These are phyloP conservation scores for Dysdera silvatica DNA, from an alignment of 1,140 invertebrate species.

Conservation along the genomic window DNA sequence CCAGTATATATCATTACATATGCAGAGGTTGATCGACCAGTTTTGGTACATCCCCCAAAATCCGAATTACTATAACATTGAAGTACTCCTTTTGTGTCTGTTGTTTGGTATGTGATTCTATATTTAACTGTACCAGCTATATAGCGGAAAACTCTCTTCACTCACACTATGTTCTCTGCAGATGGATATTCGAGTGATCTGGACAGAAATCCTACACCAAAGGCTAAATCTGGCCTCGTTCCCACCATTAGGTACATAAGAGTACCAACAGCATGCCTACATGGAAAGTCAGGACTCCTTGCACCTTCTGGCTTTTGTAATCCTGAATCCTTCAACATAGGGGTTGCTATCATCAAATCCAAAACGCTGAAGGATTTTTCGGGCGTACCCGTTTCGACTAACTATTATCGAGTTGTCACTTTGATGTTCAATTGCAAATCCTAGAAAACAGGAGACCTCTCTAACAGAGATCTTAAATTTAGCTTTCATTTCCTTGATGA, in stretches of 20 bases:
- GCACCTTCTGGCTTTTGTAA: background rate
- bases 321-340: background rate
- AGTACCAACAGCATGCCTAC: constrained; percentile 26
- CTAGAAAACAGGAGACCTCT: constrained; percentile 2
- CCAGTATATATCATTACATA: constrained; percentile 1
- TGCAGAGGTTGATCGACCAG: constrained; percentile 12
- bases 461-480: constrained; percentile 14
- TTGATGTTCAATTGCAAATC: constrained; percentile 3
- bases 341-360: constrained; percentile 22
- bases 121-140: constrained; percentile 41
- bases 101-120: background rate
- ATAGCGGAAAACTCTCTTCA: constrained; percentile 45
- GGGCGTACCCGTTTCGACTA: constrained; percentile 5
- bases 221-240: constrained; percentile 47
- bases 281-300: constrained; percentile 13
- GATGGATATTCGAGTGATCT: background rate
- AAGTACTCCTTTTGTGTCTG: background rate
- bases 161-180: constrained; percentile 39
- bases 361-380: constrained; percentile 27
- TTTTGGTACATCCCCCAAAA: constrained; percentile 38
- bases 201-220: constrained; percentile 37
- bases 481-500: background rate
- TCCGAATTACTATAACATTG: constrained; percentile 41
- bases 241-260: constrained; percentile 44
- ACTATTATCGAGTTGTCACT: constrained; percentile 12